Conservation (phyloP, 2,888 invertebrate species). For the Odontomyia ornata region DNA sequence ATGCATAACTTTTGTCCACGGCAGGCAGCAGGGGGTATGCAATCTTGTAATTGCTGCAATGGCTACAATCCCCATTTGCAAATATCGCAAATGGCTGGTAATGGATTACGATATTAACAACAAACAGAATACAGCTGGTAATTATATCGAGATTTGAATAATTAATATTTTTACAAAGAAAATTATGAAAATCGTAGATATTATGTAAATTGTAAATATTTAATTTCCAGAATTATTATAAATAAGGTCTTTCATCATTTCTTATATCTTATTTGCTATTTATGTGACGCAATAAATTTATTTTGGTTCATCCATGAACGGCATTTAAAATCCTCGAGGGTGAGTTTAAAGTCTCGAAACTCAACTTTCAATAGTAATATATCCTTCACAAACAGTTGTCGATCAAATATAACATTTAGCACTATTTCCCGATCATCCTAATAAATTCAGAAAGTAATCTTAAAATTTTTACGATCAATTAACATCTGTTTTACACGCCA, state of each 20-base stretch:
- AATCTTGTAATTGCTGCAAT: constrained; percentile 10
- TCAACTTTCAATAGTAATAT: no score
- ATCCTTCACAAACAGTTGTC: no score
- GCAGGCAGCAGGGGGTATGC: neutral
- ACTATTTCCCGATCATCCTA: neutral
- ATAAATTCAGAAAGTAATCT: constrained; percentile 15
- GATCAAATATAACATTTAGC: neutral
- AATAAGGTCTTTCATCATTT: no score
- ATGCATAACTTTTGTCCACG: constrained; percentile 6
- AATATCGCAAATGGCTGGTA: constrained; percentile 30
- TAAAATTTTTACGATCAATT: constrained; percentile 34
- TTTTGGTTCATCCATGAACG: no score
- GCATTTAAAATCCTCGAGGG: no score
- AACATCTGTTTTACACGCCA: constrained; percentile 33
- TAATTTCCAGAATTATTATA: no score
- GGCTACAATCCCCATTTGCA: neutral
- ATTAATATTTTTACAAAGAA: no score
- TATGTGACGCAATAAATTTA: no score
- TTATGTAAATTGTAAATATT: no score
- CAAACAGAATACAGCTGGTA: neutral
- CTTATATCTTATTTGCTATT: no score
- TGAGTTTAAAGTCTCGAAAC: no score
- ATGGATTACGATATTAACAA: constrained; percentile 1
- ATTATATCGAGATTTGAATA: neutral
- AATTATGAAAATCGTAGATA: no score